A percentile compares a stretch with the other conserved stretches of the same genome.
Conservation (phyloP, 2,797 vertebrate species). For the Gymnocypris eckloni region DNA sequence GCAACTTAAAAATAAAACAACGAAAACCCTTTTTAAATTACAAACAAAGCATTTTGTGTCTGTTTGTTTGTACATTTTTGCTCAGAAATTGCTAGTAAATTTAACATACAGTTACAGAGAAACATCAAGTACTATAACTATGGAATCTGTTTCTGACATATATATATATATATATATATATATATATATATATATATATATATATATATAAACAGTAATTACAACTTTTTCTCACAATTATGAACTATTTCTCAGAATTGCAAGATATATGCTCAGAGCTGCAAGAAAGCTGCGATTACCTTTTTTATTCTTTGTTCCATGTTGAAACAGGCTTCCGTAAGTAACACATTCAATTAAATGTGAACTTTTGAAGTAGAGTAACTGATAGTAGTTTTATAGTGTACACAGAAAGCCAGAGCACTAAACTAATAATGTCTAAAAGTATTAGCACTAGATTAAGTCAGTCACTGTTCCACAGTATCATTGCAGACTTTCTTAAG, state of each 20-base stretch:
- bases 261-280: background rate
- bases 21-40: background rate
- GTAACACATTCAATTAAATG: background rate
- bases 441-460: background rate
- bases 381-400: background rate
- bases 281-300: background rate
- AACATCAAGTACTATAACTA: background rate
- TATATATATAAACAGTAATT: too few relatives aligned
- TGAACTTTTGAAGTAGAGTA: background rate
- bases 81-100: background rate
- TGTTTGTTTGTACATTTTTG: background rate
- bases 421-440: constrained; percentile 8
- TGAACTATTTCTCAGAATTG: background rate
- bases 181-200: background rate
- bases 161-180: too few relatives aligned
- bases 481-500: constrained; percentile 36
- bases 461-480: constrained; percentile 34
- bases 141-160: background rate
- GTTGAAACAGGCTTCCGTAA: background rate
- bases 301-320: background rate
- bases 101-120: background rate
- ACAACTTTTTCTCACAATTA: background rate
- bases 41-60: background rate
- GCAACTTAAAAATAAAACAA: background rate
- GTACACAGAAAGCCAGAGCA: background rate